Percentiles rank a stretch among this genome's conserved stretches.
phyloP scores from a whole-genome alignment of 2,888 invertebrate genomes.

The Pterostichus madidus region DNA sequence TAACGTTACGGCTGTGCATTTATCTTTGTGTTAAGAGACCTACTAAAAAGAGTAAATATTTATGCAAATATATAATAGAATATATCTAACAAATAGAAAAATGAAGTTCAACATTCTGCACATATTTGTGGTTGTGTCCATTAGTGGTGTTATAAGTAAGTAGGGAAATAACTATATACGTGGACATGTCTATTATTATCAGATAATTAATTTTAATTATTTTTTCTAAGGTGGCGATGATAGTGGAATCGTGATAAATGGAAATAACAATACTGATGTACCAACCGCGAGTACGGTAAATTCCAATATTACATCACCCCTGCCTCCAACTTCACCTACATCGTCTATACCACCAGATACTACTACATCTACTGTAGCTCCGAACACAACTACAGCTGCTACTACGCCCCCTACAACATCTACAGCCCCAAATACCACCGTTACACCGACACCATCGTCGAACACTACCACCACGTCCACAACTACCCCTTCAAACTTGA shows the following conservation, averaged over 20 bases:
- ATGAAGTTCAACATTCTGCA: slow-evolving; percentile 49
- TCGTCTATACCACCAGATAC: slow-evolving; percentile 69
- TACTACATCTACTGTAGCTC: slow-evolving; percentile 65
- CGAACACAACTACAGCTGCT: slow-evolving; percentile 68
- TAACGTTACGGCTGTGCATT: slow-evolving; percentile 28
- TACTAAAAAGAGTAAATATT: slow-evolving; percentile 5
- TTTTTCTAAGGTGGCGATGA: slow-evolving; percentile 10
- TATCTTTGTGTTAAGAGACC: slow-evolving; percentile 13
- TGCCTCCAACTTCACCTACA: slow-evolving; percentile 67
- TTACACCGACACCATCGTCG: slow-evolving; percentile 44
- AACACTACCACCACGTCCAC: slow-evolving; percentile 64
- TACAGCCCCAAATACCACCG: slow-evolving; percentile 64
- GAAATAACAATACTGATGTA: slow-evolving; percentile 39
- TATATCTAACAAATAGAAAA: slow-evolving; percentile 10
- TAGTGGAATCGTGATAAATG: slow-evolving; percentile 27
- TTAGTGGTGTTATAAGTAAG: slow-evolving; percentile 60
- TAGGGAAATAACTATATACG: slow-evolving; percentile 10
- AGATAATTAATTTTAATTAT: background rate
- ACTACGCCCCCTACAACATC: slow-evolving; percentile 63
- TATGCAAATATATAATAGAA: slow-evolving; percentile 23
- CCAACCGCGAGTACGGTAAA: slow-evolving; percentile 59
- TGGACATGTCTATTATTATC: background rate
- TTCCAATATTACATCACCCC: slow-evolving; percentile 68
- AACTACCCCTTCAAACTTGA: slow-evolving; percentile 68
- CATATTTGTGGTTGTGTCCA: slow-evolving; percentile 29